phyloP scores from a whole-genome alignment of 2,888 invertebrate species.

The Drosophila ezoana region DNA sequence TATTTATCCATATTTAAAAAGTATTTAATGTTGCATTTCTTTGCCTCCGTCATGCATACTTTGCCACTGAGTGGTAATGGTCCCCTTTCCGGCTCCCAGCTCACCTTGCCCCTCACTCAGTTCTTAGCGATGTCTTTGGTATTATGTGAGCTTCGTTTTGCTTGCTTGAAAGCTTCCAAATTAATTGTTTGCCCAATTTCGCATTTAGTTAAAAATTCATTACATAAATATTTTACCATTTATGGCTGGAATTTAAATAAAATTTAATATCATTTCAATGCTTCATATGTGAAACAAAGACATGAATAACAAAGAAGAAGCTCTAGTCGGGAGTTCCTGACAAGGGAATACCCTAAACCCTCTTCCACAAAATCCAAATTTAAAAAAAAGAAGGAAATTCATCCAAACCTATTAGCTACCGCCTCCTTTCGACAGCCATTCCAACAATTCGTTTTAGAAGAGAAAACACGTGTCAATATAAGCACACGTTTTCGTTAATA shows the following conservation, averaged over 20 bases:
- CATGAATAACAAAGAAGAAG: too few species aligned
- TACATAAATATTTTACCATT: slow-evolving; percentile 65
- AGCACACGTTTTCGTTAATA: too few species aligned
- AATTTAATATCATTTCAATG: slow-evolving; percentile 18
- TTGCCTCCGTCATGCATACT: slow-evolving; percentile 32
- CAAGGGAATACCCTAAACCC: too few species aligned
- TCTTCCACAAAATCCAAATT: too few species aligned
- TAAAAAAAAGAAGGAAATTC: too few species aligned
- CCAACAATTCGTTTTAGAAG: too few species aligned
- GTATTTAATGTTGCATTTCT: slow-evolving; percentile 73
- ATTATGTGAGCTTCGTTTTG: slow-evolving; percentile 53
- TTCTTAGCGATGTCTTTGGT: slow-evolving; percentile 26
- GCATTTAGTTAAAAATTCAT: slow-evolving; percentile 69
- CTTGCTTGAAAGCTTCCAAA: slow-evolving; percentile 60
- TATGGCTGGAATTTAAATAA: slow-evolving; percentile 69
- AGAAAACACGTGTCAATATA: too few species aligned
- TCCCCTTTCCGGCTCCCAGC: neutral
- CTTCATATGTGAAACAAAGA: too few species aligned
- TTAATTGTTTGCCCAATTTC: slow-evolving; percentile 74
- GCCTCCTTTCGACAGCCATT: too few species aligned
- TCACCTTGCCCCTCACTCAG: neutral
- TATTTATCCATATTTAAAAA: slow-evolving; percentile 72
- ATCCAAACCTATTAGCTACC: too few species aligned
- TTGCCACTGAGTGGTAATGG: slow-evolving; percentile 14
- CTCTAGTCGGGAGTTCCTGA: too few species aligned